phyloP scores from a whole-genome alignment of 2,888 invertebrate species.

The Tortrix viridana region DNA sequence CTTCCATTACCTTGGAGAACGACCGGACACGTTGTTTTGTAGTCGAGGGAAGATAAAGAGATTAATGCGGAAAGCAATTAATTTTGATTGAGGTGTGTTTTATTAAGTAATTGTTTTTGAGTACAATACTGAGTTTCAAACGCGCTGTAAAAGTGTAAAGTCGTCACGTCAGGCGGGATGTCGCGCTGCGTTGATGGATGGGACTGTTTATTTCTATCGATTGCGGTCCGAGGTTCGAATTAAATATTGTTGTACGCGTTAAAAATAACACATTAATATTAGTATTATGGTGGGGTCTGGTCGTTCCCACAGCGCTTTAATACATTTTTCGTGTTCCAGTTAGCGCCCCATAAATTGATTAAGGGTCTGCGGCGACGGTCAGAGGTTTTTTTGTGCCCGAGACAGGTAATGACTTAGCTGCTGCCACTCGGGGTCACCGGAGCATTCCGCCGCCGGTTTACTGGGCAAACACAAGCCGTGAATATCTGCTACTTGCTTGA shows the following conservation, averaged over 20 bases:
- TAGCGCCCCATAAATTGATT: constrained; percentile 84
- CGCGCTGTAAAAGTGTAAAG: constrained; percentile 64
- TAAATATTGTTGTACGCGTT: constrained; percentile 55
- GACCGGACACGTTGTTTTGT: constrained; percentile 76
- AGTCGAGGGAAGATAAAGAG: constrained; percentile 78
- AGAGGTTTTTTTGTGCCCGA: constrained; percentile 72
- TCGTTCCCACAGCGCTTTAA: constrained; percentile 81
- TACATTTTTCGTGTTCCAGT: constrained; percentile 84
- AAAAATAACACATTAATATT: constrained; percentile 45
- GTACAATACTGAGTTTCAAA: constrained; percentile 70
- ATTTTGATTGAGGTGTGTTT: constrained; percentile 83
- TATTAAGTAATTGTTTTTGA: constrained; percentile 82
- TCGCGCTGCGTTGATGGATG: constrained; percentile 41
- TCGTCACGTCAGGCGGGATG: constrained; percentile 52
- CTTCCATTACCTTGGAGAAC: constrained; percentile 81
- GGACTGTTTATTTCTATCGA: constrained; percentile 32
- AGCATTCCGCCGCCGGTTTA: constrained; percentile 42
- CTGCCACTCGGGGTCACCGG: constrained; percentile 51
- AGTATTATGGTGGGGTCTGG: constrained; percentile 63
- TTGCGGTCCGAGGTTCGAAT: constrained; percentile 43
- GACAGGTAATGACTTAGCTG: constrained; percentile 65
- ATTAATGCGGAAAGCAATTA: constrained; percentile 84
- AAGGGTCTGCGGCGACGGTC: constrained; percentile 76
- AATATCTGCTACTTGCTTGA: no score
- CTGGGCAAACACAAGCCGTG: neutral